Evolutionary conservation across 1,140 invertebrate species (phyloP).

Genomic region (Aphaenogaster floridana): DNA sequence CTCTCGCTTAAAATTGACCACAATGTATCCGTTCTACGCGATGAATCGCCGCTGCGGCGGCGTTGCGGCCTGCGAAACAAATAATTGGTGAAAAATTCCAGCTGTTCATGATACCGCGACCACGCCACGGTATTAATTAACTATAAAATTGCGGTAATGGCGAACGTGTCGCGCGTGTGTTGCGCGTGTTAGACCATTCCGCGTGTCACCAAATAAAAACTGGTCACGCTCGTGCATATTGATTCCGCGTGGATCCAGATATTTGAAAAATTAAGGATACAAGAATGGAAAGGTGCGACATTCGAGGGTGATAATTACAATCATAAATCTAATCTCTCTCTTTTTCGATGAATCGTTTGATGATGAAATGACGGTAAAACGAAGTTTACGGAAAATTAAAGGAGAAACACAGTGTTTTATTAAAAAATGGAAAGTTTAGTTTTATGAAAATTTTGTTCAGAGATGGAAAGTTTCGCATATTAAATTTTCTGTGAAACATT

Average conservation of each 20-base stretch:
- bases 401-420: constrained; percentile 10
- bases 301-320: background rate
- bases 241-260: background rate
- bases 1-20: constrained; percentile 29
- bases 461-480: background rate
- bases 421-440: background rate
- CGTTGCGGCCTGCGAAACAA: constrained; percentile 68
- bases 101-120: constrained; percentile 71
- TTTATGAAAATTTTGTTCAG: constrained; percentile 4
- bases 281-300: background rate
- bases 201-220: constrained; percentile 30
- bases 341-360: background rate
- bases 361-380: background rate
- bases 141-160: constrained; percentile 73
- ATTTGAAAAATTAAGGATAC: background rate
- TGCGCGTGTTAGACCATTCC: constrained; percentile 45
- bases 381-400: background rate
- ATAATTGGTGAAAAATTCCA: constrained; percentile 77
- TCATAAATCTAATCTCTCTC: background rate
- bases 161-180: constrained; percentile 68
- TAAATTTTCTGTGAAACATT: background rate
- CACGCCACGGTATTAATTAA: constrained; percentile 71
- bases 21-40: constrained; percentile 32
- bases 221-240: background rate
- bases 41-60: constrained; percentile 35